phyloP scores from a whole-genome alignment of 2,888 invertebrate genomes.

The Tachina fera region DNA sequence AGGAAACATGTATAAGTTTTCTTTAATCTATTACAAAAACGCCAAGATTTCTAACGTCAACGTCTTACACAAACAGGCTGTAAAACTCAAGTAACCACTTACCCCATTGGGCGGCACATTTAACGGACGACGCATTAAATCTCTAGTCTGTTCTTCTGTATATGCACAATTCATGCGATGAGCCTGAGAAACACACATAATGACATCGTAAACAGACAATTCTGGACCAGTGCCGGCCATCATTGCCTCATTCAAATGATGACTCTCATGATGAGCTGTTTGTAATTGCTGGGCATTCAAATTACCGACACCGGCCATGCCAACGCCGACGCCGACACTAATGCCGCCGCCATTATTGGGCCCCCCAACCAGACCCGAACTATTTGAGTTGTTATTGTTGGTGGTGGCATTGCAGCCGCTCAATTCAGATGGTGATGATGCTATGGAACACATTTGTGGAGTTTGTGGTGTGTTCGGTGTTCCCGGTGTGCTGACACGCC shows the following conservation, averaged over 20 bases:
- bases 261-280: conserved; percentile 56
- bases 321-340: conserved; percentile 75
- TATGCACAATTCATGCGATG: conserved; percentile 94
- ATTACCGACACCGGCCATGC: conserved; percentile 71
- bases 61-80: no score
- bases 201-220: conserved; percentile 90
- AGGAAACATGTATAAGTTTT: no score
- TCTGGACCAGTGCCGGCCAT: conserved; percentile 80
- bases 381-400: conserved; percentile 77
- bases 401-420: conserved; percentile 78
- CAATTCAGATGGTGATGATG: conserved; percentile 82
- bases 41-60: no score
- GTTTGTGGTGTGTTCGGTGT: conserved; percentile 84
- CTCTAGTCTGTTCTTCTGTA: conserved; percentile 91
- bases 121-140: conserved; percentile 88
- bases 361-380: conserved; percentile 68
- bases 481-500: conserved; percentile 82
- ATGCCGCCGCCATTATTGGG: conserved; percentile 70
- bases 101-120: conserved; percentile 84
- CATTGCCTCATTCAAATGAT: conserved; percentile 72
- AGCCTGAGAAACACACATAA: conserved; percentile 91
- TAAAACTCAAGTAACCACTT: conserved; percentile 72
- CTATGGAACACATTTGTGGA: conserved; percentile 83
- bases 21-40: no score
- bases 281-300: conserved; percentile 66